Evolutionary conservation across 1,140 invertebrate genomes (phyloP).

Genomic region (Sipha flava): DNA sequence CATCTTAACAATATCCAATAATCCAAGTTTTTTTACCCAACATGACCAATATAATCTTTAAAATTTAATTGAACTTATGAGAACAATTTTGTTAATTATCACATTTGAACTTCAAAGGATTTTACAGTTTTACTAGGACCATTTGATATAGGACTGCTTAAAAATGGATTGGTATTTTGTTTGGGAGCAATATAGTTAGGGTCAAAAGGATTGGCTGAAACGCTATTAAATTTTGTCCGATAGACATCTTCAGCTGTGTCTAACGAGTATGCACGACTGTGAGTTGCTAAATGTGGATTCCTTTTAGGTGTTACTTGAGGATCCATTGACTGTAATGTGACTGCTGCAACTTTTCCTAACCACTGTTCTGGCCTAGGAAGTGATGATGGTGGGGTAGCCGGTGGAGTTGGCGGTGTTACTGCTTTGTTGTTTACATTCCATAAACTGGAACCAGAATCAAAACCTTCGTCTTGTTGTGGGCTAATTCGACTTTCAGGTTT

Average conservation of each 20-base stretch:
- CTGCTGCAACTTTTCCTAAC: constrained; percentile 58
- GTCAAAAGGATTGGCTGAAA: constrained; percentile 48
- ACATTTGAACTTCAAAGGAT: constrained; percentile 53
- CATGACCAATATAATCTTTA: background rate
- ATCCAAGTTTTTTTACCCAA: background rate
- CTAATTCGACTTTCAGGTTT: constrained; percentile 43
- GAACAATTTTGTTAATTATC: constrained; percentile 22
- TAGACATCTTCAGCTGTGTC: constrained; percentile 40
- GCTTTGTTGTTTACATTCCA: constrained; percentile 38
- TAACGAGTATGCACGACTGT: constrained; percentile 54
- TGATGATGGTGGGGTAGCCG: constrained; percentile 44
- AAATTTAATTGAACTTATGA: no score
- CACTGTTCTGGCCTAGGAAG: constrained; percentile 67
- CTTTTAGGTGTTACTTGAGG: constrained; percentile 42
- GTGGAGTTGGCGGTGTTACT: constrained; percentile 43
- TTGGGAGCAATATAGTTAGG: constrained; percentile 65
- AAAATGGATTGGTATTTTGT: constrained; percentile 47
- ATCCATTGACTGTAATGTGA: constrained; percentile 35
- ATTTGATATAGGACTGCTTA: constrained; percentile 32
- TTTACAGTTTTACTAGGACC: constrained; percentile 45
- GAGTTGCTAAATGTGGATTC: constrained; percentile 47
- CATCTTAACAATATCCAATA: background rate
- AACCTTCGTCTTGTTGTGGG: constrained; percentile 40
- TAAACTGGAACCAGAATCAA: constrained; percentile 44
- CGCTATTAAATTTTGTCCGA: constrained; percentile 37